phyloP scores from a whole-genome alignment of 2,888 invertebrate genomes.

The Protophormia terraenovae region DNA sequence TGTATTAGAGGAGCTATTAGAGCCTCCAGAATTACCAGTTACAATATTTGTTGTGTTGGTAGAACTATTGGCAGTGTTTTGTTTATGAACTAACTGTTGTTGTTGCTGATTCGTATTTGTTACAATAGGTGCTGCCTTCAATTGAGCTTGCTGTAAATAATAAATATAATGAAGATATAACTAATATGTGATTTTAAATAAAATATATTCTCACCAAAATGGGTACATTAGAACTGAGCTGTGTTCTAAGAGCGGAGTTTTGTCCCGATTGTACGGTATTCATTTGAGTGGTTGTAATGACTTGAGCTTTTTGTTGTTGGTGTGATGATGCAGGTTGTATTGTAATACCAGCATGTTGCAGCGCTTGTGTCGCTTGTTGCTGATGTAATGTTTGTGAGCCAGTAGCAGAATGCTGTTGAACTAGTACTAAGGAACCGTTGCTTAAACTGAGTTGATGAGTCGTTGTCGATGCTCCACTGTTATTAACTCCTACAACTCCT shows the following conservation, averaged over 20 bases:
- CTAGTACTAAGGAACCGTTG: constrained; percentile 79
- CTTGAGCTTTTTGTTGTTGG: constrained; percentile 75
- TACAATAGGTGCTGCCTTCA: constrained; percentile 82
- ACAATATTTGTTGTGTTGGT: constrained; percentile 70
- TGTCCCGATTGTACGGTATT: constrained; percentile 77
- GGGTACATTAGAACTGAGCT: constrained; percentile 83
- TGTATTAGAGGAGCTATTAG: constrained; percentile 71
- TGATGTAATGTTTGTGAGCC: constrained; percentile 69
- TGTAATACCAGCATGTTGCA: constrained; percentile 77
- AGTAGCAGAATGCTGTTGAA: constrained; percentile 76
- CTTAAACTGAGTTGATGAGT: constrained; percentile 80
- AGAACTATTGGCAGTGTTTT: constrained; percentile 70
- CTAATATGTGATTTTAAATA: background rate
- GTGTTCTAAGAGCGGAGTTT: constrained; percentile 80
- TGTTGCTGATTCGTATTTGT: constrained; percentile 75
- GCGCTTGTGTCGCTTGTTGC: constrained; percentile 71
- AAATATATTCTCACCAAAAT: constrained; percentile 84
- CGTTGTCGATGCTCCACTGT: constrained; percentile 64
- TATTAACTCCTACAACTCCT: constrained; percentile 67
- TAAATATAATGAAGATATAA: background rate
- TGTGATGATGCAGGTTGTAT: constrained; percentile 79
- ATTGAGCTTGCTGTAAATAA: constrained; percentile 85
- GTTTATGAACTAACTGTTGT: constrained; percentile 71
- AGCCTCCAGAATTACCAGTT: constrained; percentile 27
- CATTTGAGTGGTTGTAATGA: constrained; percentile 72